Conservation (phyloP, 2,797 vertebrate species). For the Aulostomus chinensis region DNA sequence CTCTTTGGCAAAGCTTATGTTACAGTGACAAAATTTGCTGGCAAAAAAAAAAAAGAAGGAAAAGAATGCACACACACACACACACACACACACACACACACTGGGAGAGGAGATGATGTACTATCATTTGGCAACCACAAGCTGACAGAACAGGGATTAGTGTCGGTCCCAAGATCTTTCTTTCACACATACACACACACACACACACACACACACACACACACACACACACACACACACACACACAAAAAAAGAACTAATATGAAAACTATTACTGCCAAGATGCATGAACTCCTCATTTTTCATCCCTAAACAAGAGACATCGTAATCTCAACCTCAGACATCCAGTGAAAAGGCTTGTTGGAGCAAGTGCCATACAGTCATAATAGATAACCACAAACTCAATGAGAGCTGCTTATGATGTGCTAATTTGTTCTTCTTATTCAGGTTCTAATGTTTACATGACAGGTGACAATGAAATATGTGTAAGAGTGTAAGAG, state of each 20-base stretch:
- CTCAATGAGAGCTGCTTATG: conserved; percentile 31
- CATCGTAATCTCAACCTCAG: conserved; percentile 50
- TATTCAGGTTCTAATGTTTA: conserved; percentile 14
- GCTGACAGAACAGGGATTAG: conserved; percentile 75
- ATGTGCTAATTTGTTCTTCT: conserved; percentile 55
- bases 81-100: conserved; percentile 28
- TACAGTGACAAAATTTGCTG: conserved; percentile 73
- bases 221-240: too few relatives aligned
- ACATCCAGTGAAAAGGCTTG: conserved; percentile 66
- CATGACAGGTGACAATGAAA: conserved; percentile 19
- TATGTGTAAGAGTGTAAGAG: not conserved
- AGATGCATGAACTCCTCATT: conserved; percentile 48
- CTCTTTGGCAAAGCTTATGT: conserved; percentile 69
- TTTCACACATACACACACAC: too few relatives aligned
- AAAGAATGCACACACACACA: conserved; percentile 18
- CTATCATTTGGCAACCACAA: conserved; percentile 74
- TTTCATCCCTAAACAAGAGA: conserved; percentile 59
- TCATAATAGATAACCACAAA: conserved; percentile 46
- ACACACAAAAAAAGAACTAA: conserved; percentile 49
- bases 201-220: too few relatives aligned
- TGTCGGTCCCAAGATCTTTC: conserved; percentile 55
- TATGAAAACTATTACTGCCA: conserved; percentile 63
- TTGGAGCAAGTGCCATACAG: conserved; percentile 51
- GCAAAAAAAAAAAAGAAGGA: conserved; percentile 41
- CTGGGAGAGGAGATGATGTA: conserved; percentile 59